Percentiles rank a stretch among this genome's conserved stretches.
phyloP scores from a whole-genome alignment of 2,797 vertebrate species.

The Pseudochromis fuscus region DNA sequence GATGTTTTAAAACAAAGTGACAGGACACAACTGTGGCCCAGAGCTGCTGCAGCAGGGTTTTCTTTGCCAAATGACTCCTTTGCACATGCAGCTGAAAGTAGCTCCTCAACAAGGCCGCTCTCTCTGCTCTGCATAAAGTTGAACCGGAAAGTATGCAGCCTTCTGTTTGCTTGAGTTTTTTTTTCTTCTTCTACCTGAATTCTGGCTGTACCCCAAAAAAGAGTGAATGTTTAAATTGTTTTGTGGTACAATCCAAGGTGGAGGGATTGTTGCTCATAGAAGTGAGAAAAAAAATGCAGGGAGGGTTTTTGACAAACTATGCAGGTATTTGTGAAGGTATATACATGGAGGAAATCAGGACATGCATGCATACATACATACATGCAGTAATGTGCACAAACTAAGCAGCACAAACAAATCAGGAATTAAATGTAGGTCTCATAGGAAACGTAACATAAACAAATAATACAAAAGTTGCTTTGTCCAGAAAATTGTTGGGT shows the following conservation, averaged over 20 bases:
- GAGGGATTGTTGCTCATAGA: slow-evolving; percentile 49
- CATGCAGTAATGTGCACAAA: neutral
- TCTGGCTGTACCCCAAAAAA: slow-evolving; percentile 65
- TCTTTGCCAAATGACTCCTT: slow-evolving; percentile 44
- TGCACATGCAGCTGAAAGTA: slow-evolving; percentile 44
- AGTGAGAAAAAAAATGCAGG: slow-evolving; percentile 29
- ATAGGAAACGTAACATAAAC: too few relatives aligned
- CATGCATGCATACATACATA: too few relatives aligned
- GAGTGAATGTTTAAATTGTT: slow-evolving; percentile 77
- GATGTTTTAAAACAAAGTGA: neutral
- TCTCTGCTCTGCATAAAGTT: slow-evolving; percentile 61
- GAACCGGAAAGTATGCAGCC: slow-evolving; percentile 61
- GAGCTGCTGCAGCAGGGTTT: slow-evolving; percentile 11
- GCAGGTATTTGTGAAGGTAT: slow-evolving; percentile 7
- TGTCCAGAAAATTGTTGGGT: too few relatives aligned
- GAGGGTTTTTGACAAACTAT: slow-evolving; percentile 17
- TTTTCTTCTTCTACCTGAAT: slow-evolving; percentile 60
- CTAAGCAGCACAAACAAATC: neutral
- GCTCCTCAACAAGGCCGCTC: slow-evolving; percentile 61
- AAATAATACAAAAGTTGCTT: too few relatives aligned
- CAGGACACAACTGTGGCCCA: slow-evolving; percentile 23
- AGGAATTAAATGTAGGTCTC: too few relatives aligned
- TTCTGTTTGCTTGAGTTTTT: slow-evolving; percentile 68
- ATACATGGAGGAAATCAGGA: too few relatives aligned
- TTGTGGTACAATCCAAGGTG: slow-evolving; percentile 31